Evolutionary conservation across 1,140 invertebrate genomes (phyloP).

Genomic region (Oryzaephilus surinamensis): DNA sequence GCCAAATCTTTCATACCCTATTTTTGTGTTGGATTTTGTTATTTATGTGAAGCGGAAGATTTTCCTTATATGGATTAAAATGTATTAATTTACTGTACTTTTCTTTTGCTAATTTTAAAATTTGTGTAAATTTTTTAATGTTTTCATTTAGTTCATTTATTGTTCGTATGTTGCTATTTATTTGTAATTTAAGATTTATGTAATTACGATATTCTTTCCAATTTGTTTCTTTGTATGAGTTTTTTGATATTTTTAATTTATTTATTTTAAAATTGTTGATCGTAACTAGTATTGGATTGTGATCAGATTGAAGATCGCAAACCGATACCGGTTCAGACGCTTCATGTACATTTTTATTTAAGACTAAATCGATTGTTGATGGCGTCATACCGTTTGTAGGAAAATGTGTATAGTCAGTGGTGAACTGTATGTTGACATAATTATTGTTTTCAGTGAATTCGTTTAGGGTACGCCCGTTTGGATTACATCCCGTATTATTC

Average conservation of each 20-base stretch:
- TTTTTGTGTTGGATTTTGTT: slow-evolving; percentile 6
- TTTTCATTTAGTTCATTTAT: neutral
- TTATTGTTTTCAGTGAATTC: neutral
- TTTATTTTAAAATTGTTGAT: too few species aligned
- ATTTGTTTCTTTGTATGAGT: slow-evolving; percentile 8
- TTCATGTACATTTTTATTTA: neutral
- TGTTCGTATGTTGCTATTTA: slow-evolving; percentile 5
- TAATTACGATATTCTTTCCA: slow-evolving; percentile 6
- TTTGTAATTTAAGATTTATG: neutral
- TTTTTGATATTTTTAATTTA: too few species aligned
- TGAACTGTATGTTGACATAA: too few species aligned
- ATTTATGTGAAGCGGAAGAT: slow-evolving; percentile 1
- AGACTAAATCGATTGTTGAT: neutral
- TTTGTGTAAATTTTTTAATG: slow-evolving; percentile 1
- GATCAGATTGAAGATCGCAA: neutral
- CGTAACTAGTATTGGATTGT: neutral
- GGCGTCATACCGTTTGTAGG: neutral
- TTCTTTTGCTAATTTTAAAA: neutral
- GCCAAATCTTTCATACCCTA: slow-evolving; percentile 1
- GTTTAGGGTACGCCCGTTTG: neutral
- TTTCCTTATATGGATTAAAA: neutral
- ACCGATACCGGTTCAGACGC: neutral
- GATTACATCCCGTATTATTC: neutral
- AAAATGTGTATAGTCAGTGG: neutral
- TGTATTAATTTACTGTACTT: neutral